Evolutionary conservation across 2,888 invertebrate species (phyloP).

Genomic region (Schizaphis graminum): DNA sequence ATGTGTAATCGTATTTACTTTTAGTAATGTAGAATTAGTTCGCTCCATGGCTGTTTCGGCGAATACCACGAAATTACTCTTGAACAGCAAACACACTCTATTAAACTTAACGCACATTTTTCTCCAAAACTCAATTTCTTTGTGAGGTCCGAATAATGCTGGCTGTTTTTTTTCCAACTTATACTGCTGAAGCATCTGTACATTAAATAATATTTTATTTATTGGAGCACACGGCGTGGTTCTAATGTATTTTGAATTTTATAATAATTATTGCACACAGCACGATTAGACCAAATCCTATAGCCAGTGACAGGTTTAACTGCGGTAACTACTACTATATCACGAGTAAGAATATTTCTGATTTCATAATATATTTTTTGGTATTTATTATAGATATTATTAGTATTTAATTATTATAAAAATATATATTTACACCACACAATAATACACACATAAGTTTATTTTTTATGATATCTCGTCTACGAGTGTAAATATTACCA

Average conservation of each 20-base stretch:
- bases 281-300: background rate
- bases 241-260: background rate
- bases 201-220: background rate
- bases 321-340: too few species aligned
- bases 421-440: too few species aligned
- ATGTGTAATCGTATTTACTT: background rate
- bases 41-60: slow-evolving; percentile 15
- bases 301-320: background rate
- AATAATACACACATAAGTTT: background rate
- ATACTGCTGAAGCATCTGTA: background rate
- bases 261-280: background rate
- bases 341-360: too few species aligned
- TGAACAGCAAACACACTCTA: background rate
- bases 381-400: too few species aligned
- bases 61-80: background rate
- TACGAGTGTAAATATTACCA: background rate
- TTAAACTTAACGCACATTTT: slow-evolving; percentile 26
- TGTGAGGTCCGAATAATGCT: background rate
- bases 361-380: too few species aligned
- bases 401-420: too few species aligned
- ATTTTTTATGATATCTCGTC: background rate
- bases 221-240: background rate
- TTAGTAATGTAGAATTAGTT: slow-evolving; percentile 18
- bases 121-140: slow-evolving; percentile 29
- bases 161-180: background rate